phyloP scores from a whole-genome alignment of 2,113 vertebrate species.

The Podarcis cretensis region DNA sequence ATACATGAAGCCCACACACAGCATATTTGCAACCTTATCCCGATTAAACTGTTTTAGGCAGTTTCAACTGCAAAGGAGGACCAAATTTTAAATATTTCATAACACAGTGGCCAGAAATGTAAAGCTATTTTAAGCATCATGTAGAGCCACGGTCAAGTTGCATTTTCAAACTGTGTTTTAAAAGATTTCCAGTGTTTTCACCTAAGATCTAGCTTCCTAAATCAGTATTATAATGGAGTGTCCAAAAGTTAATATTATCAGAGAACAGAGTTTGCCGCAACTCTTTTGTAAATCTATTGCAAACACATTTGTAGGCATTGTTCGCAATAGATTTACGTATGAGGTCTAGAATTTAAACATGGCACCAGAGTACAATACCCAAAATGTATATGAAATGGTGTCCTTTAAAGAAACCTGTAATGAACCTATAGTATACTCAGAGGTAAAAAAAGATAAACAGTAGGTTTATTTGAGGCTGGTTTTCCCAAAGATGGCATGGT shows the following conservation, averaged over 20 bases:
- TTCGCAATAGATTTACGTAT: slow-evolving; percentile 12
- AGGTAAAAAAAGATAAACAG: neutral
- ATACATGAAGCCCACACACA: neutral
- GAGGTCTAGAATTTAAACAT: slow-evolving; percentile 11
- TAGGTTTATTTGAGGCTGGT: neutral
- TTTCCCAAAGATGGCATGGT: neutral
- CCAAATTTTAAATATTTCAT: neutral
- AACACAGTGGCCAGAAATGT: neutral
- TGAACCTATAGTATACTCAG: neutral
- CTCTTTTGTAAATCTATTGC: slow-evolving; percentile 2
- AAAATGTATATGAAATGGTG: slow-evolving; percentile 3
- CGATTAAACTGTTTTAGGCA: neutral
- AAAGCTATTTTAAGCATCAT: neutral
- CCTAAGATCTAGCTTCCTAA: neutral
- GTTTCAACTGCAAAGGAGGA: neutral
- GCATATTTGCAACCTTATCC: neutral
- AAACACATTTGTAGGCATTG: neutral
- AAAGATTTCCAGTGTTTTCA: neutral
- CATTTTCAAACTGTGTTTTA: slow-evolving; percentile 3
- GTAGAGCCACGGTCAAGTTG: neutral
- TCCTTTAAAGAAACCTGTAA: neutral
- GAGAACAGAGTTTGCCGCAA: neutral
- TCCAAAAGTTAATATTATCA: slow-evolving; percentile 1
- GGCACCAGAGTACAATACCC: neutral
- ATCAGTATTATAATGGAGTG: neutral